Conservation (phyloP, 2,888 invertebrate species). For the Hyalella azteca region DNA sequence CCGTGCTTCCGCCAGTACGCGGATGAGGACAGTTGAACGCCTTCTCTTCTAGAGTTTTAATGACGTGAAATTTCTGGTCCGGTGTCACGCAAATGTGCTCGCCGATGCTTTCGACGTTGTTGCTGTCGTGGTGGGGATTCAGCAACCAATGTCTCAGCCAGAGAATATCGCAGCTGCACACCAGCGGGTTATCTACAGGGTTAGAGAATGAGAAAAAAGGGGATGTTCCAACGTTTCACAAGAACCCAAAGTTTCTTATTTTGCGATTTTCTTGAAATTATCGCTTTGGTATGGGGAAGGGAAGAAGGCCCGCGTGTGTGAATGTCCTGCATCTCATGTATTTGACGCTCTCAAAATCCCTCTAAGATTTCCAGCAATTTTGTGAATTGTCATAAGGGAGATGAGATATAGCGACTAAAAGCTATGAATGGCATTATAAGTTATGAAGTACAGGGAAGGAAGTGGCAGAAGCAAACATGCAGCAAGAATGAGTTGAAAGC, state of each 20-base stretch:
- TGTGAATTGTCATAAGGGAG: not conserved
- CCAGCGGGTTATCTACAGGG: slow-evolving; percentile 80
- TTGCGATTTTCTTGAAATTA: not conserved
- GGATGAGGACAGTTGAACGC: slow-evolving; percentile 53
- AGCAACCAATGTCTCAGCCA: slow-evolving; percentile 87
- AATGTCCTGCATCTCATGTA: slow-evolving; percentile 29
- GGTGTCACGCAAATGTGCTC: slow-evolving; percentile 52
- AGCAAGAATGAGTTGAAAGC: slow-evolving; percentile 24
- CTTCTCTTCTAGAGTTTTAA: slow-evolving; percentile 45
- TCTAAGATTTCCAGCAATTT: not conserved
- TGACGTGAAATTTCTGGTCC: slow-evolving; percentile 48
- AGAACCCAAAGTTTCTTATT: not conserved
- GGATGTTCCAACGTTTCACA: slow-evolving; percentile 10
- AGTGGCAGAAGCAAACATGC: slow-evolving; percentile 30
- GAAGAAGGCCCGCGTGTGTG: slow-evolving; percentile 25
- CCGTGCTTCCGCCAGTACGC: slow-evolving; percentile 32
- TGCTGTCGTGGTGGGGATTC: slow-evolving; percentile 51
- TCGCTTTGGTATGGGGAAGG: slow-evolving; percentile 20
- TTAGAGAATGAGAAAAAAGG: slow-evolving; percentile 24
- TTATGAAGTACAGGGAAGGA: slow-evolving; percentile 29
- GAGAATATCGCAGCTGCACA: slow-evolving; percentile 84
- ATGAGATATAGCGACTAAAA: slow-evolving; percentile 18
- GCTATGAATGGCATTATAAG: slow-evolving; percentile 28
- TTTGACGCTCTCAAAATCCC: not conserved
- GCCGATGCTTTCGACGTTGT: slow-evolving; percentile 40